phyloP scores from a whole-genome alignment of 2,113 vertebrate genomes.

The Sturnira hondurensis region DNA sequence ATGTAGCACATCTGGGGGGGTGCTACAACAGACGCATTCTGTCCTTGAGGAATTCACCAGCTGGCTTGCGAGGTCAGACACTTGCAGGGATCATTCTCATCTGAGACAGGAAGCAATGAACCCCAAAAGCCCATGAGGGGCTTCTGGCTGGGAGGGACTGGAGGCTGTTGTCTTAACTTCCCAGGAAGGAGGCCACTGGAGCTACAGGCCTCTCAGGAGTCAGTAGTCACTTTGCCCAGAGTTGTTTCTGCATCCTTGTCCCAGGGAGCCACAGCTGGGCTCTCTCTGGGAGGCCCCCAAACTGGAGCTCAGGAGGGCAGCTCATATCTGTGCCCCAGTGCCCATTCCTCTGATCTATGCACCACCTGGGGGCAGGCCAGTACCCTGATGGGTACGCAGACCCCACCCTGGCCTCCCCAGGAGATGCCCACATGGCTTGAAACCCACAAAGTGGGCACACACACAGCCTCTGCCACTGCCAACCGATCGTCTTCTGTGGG shows the following conservation, averaged over 20 bases:
- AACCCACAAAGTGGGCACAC: fast-evolving
- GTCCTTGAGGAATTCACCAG: not conserved
- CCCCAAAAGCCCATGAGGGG: not conserved
- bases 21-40: not conserved
- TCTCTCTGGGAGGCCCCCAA: not conserved
- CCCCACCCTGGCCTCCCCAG: not conserved
- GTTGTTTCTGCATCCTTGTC: not conserved
- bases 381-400: too few relatives aligned
- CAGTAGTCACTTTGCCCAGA: not conserved
- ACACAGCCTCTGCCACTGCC: fast-evolving
- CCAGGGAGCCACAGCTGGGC: not conserved
- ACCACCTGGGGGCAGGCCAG: too few relatives aligned
- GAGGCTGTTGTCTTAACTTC: not conserved
- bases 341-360: not conserved
- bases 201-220: not conserved
- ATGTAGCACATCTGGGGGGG: not conserved
- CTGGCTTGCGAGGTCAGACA: not conserved
- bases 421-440: fast-evolving
- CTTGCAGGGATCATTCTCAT: not conserved
- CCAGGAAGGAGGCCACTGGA: fast-evolving
- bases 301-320: fast-evolving
- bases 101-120: not conserved
- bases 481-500: not conserved
- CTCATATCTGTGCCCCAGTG: too few relatives aligned
- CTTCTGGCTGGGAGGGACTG: too few relatives aligned